Evolutionary conservation across 2,797 vertebrate genomes (phyloP), one percentile per base, ranked within the genome.

Genomic region (Psittacula echo): DNA sequence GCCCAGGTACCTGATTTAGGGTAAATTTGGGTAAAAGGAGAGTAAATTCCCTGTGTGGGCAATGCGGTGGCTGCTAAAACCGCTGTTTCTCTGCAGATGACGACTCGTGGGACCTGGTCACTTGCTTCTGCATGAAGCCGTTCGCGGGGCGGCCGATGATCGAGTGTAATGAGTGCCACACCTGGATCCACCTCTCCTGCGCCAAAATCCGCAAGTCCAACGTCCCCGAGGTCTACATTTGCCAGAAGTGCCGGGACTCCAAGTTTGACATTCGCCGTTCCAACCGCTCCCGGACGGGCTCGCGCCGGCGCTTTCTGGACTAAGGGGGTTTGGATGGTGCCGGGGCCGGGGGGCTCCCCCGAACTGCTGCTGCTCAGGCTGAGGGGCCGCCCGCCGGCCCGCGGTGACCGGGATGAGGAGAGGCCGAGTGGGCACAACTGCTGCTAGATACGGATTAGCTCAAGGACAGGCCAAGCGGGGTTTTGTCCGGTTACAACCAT

Each of bases 81-180:
- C 0, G 0, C 7, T 14, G n/a, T 20, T 62, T 11, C 47, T 39
- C 84, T 91, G 27, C 97, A 99, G 99, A 99, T 48, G 99, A 99
- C 0, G 99, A 99, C 95, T 99, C 99, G 1, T 99, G 99, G 99
- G 99, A 99, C 95, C 98, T 99, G 17, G 99, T 99, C 96, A 99
- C 99, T 5, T 99, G 99, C 96, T 99, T 99, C 98, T 99, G 99
- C 97, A 99, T 99, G 99, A 99, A 99, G 97, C 99, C 99, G 0
- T 99, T 99, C 0, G 99, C 99, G 0, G 99, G 99, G 61, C 98
- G 99, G 50, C 99, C 99, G 24, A 99, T 99, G 99, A 99, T 99
- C 1, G 99, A 99, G 97, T 99, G 99, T 58, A 99, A 99, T 8
- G 98, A 99, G 92, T 99, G 99, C 93, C 98, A 99, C 97, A 99